These are phyloP conservation scores for Megaceryle torquata DNA, from an alignment of 2,113 vertebrate genomes.

Conservation along the genomic window DNA sequence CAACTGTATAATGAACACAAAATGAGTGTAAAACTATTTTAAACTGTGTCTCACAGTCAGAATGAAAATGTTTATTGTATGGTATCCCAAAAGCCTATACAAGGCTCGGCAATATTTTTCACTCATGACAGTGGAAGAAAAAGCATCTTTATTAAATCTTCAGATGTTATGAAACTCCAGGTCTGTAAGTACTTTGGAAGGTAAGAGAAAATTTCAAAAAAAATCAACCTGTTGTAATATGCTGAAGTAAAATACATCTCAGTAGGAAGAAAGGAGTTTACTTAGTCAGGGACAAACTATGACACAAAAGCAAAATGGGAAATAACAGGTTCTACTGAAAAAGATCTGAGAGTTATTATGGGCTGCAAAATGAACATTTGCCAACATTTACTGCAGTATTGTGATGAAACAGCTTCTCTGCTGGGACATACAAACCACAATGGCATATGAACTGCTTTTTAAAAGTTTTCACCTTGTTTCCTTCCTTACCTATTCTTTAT, in stretches of 20 bases:
- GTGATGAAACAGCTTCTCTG: not conserved
- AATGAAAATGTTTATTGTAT: not conserved
- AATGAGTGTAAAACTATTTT: not conserved
- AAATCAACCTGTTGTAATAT: not conserved
- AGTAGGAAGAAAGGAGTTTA: not conserved
- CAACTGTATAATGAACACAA: not conserved
- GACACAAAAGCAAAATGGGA: not conserved
- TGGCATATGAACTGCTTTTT: not conserved
- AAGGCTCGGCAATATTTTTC: not conserved
- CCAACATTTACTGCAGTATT: not conserved
- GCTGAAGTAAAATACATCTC: not conserved
- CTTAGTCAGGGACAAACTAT: not conserved
- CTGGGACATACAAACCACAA: not conserved
- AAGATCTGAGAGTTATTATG: not conserved
- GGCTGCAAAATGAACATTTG: not conserved
- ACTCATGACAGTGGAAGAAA: not conserved
- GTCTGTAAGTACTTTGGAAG: not conserved
- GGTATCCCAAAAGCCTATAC: not conserved
- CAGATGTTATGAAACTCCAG: not conserved
- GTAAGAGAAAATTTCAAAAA: not conserved
- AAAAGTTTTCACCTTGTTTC: not conserved
- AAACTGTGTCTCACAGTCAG: not conserved
- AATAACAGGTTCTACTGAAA: not conserved
- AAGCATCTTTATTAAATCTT: not conserved
- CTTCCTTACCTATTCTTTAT: not conserved